Base-by-base conservation (phyloP, 1,140 invertebrate genomes). In the Octopus sinensis region DNA sequence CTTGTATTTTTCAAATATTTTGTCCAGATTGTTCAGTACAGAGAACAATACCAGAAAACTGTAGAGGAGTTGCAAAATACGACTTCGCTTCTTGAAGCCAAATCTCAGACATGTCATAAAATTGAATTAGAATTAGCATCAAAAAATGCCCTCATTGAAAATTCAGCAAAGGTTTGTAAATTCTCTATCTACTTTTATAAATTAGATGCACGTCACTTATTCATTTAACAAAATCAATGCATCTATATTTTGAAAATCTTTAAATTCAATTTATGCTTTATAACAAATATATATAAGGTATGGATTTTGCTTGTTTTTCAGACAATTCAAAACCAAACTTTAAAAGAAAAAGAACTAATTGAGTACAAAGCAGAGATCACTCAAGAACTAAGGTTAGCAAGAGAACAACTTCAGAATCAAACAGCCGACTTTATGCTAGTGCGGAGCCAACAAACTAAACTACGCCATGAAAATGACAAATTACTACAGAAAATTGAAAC, bases 351-450 rank as follows among this genome's bases (percentile, higher is more conserved):
- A 73, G 68, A 73, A 73, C 30, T 23, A 7, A 0, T 5, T 10
- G 30, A 23, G 30, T n/a, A 73, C 68, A 73, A 73, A 73, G 7
- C 68, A n/a, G 68, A 73, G 30, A 73, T 17, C 7, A 73, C 68
- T n/a, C 68, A 73, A 17, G 68, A 73, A 73, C 13, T 73, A 73
- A 13, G 68, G 30, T 13, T 73, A 23, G 30, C 68, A 7, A 9
- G 68, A 73, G 68, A 73, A 73, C 68, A 23, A n/a, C 68, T 73
- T 73, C 68, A 73, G 30, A 73, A 23, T 23, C 68, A 73, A 73
- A 73, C 68, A 5, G 30, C 17, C 3, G 68, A 73, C 30, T 73
- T 73, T 17, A 73, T 73, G 17, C 30, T 73, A 13, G 68, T 13
- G 17, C 68, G 68, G 17, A 13, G 30, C 30, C 68, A 73, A 3